Conservation (phyloP, 2,888 invertebrate genomes). For the Agrenia bidenticulata region DNA sequence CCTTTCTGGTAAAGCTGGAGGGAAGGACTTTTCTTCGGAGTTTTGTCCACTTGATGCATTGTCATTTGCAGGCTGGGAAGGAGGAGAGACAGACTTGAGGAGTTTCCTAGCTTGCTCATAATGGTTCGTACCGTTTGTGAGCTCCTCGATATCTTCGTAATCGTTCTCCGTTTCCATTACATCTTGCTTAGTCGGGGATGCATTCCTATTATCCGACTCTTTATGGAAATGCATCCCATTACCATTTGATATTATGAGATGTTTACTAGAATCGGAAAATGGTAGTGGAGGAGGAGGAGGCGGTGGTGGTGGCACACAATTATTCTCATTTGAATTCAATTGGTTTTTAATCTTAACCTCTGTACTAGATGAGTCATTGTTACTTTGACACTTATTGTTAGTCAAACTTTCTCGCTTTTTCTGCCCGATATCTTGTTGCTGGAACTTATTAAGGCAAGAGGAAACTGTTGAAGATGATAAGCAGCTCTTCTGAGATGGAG, state of each 20-base stretch:
- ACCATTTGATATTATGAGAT: constrained; percentile 23
- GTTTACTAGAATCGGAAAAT: constrained; percentile 33
- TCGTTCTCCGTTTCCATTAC: constrained; percentile 58
- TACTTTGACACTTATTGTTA: neutral
- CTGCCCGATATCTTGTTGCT: constrained; percentile 23
- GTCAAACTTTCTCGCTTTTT: neutral
- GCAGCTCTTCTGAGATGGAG: constrained; percentile 13
- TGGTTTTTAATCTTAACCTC: constrained; percentile 17
- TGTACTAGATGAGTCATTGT: neutral
- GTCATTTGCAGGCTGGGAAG: constrained; percentile 33
- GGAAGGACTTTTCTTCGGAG: neutral
- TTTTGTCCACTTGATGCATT: neutral
- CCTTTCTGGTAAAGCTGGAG: constrained; percentile 7
- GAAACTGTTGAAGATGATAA: constrained; percentile 17
- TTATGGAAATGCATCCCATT: constrained; percentile 21
- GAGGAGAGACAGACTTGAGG: constrained; percentile 40
- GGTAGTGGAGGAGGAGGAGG: constrained; percentile 52
- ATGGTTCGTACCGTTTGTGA: constrained; percentile 54
- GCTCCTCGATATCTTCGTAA: constrained; percentile 78
- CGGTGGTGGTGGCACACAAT: constrained; percentile 46
- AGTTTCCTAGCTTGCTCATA: constrained; percentile 39
- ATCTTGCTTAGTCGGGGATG: neutral
- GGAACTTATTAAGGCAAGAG: constrained; percentile 30
- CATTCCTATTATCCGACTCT: constrained; percentile 19
- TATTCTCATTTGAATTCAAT: constrained; percentile 35